Evolutionary conservation across 1,140 invertebrate species (phyloP), one percentile per base, ranked within the genome.

Genomic region (Atta cephalotes): DNA sequence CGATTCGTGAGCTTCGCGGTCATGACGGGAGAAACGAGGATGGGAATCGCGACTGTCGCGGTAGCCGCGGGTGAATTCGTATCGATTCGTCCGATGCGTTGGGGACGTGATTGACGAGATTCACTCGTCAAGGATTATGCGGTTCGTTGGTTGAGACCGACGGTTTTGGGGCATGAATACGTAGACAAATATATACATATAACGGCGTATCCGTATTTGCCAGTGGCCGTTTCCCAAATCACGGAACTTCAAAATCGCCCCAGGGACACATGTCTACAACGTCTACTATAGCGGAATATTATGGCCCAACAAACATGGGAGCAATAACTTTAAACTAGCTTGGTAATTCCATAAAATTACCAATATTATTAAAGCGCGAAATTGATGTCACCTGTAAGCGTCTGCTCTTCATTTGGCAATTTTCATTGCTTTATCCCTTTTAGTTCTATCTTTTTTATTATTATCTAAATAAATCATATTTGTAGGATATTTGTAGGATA

Each of bases 111-210:
- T 91, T 91, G 90, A 91, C 90, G 90, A 89, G 89, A 66, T 72
- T 88, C 89, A 90, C 90, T 88, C 89, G 89, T 89, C 87, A 88
- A 88, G 89, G 89, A 91, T 90, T 90, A 91, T 76, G 87, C 87
- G 89, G 89, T 91, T 90, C 90, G 90, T 91, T 91, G 90, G 76
- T 91, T 66, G 89, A 80, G 78, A 90, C 56, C 68, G 88, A 88
- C 86, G 87, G 89, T 90, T 90, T 88, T 86, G 82, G 72, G 79
- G 78, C 82, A 86, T 78, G 89, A 88, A 84, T 85, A 78, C 90
- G 84, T 91, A 88, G 87, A 91, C 89, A 91, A 88, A 90, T 88
- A 88, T 74, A 89, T 80, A 71, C 53, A 49, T 68, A 89, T 60
- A 87, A 78, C 14, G 12, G 10, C 35, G 68, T 72, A 72, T 28